Base-by-base conservation (phyloP, 2,113 vertebrate species). In the Poicephalus gulielmi region DNA sequence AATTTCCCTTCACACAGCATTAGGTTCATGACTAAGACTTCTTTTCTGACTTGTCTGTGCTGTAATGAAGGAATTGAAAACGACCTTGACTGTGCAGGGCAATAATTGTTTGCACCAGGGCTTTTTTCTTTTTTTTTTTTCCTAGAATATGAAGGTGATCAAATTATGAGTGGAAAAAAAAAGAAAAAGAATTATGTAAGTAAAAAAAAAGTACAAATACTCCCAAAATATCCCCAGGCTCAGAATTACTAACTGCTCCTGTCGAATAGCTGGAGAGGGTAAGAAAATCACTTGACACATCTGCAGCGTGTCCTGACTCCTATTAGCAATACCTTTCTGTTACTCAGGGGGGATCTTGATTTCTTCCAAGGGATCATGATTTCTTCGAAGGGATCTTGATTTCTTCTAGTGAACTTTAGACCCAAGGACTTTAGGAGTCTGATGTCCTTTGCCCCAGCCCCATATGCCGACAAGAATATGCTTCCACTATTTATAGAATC, bases 51-150 rank as follows among this genome's bases (percentile, higher is more conserved):
- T 85, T 3, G 1, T 92, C 67, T 80, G 50, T 46, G 46, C 9
- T 74, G 82, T 93, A 88, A 93, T 73, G 85, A 71, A 88, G 71
- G 83, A 80, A 96, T 88, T 77, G n/a, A 90, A 95, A 88, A 90
- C 46, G 88, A 35, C 33, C 53, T 82, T 83, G 47, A 68, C 59
- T 83, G 41, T 62, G 76, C 94, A 74, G 75, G 46, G 67, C 16
- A 31, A 77, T 77, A 90, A 74, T 59, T 70, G 37, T 91, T 93
- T 80, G 82, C 78, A 86, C 24, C 2, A 5, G 25, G 17, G 7
- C 7, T 74, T 79, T 60, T 39, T 69, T 24, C 25, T 53, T 47
- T 69, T 13, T 49, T 53, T 47, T 27, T 44, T 23, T n/a, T 7
- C 31, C 30, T 49, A 22, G 24, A 80, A 91, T 49, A 17, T 30